Base-by-base conservation (phyloP, 2,113 vertebrate genomes). In the Mormyrus iriodes region DNA sequence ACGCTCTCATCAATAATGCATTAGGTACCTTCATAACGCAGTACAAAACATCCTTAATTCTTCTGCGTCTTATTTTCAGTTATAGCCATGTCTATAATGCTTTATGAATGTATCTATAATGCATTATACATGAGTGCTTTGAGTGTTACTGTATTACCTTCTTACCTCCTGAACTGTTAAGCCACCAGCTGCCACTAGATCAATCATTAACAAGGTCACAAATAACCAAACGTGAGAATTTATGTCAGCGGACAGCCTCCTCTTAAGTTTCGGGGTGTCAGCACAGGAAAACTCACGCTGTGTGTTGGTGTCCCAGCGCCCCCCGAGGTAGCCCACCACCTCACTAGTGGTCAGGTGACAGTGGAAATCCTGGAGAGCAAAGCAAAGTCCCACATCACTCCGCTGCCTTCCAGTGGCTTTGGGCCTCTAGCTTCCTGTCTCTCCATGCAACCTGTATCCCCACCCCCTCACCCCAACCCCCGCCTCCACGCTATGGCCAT, bases 251-350 rank as follows among this genome's bases (percentile, higher is more conserved):
- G 39, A 42, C 69, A 76, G 69, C 31, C 39, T 35, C 31, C 15
- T 19, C 35, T 15, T 24, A 15, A 27, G 42, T 8, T 15, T 27
- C 19, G 17, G 19, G 49, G 46, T 31, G 27, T 52, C n/a, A 19
- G 35, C 9, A 7, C 55, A 3, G 53, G 4, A 1, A 39, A 86
- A 94, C 97, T 93, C 95, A 99, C 98, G 0, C 91, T 99, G 98
- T 5, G 96, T 98, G 91, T 96, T 99, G 35, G 97, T 98, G 92
- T 99, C 98, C 98, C 98, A 99, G 35, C 97, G 96, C 83, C 98
- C 98, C 0, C 97, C 98, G n/a, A 99, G 96, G 93, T 99, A 99
- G 1, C 98, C 98, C 91, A 98, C 97, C 42, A 99, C 98, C 93
- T 99, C 98, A 0, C 98, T 99, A 84, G 96, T 95, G 0, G 98